Evolutionary conservation across 2,888 invertebrate species (phyloP).

Genomic region (Lasioglossum leucozonium): DNA sequence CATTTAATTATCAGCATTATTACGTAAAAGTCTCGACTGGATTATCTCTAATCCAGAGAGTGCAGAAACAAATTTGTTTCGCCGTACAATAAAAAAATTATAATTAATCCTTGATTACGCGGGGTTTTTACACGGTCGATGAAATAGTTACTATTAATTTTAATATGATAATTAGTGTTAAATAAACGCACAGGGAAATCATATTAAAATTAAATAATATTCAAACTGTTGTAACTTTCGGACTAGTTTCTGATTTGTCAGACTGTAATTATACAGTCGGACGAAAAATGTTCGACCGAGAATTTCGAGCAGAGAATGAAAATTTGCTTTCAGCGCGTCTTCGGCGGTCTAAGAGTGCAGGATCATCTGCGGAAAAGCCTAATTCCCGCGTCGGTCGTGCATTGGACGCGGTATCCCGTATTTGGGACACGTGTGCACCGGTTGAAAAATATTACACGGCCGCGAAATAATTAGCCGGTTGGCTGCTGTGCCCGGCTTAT

Average conservation of each 20-base stretch:
- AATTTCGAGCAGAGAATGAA: not conserved
- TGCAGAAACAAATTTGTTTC: not conserved
- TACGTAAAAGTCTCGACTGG: not conserved
- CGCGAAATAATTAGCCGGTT: constrained; percentile 48
- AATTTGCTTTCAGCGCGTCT: not conserved
- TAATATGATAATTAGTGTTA: not conserved
- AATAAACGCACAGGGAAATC: no score
- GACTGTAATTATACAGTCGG: not conserved
- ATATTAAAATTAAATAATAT: no score
- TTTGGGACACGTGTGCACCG: constrained; percentile 35
- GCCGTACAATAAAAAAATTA: not conserved
- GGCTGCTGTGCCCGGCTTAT: constrained; percentile 38
- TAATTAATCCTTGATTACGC: not conserved
- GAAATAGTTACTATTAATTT: not conserved
- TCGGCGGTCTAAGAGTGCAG: not conserved
- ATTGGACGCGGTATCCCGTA: constrained; percentile 8
- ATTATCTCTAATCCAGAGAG: not conserved
- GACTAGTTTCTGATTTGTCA: no score
- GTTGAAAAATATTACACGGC: constrained; percentile 33
- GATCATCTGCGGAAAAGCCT: not conserved
- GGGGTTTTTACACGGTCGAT: no score
- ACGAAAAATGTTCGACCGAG: not conserved
- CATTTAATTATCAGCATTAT: not conserved
- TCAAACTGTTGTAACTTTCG: no score
- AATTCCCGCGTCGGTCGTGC: not conserved